Evolutionary conservation across 1,140 invertebrate genomes (phyloP).

Genomic region (Chlorops oryzae): DNA sequence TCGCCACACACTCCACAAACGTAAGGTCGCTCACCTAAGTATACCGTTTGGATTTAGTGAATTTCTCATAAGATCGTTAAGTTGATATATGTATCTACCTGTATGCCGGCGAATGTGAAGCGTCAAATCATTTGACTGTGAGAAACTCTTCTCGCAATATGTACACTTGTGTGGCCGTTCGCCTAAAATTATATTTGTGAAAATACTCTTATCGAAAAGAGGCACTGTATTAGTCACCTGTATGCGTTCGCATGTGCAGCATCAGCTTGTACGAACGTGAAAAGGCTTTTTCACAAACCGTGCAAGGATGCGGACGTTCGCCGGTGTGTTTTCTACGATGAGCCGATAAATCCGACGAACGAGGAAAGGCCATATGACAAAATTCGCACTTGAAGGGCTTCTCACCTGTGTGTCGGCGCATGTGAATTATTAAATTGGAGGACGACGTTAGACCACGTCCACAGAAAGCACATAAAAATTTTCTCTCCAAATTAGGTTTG

Average conservation of each 20-base stretch:
- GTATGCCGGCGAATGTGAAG: conserved; percentile 54
- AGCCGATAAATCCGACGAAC: conserved; percentile 40
- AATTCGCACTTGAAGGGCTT: conserved; percentile 44
- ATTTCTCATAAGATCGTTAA: no score
- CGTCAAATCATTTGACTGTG: conserved; percentile 55
- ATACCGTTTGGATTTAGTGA: no score
- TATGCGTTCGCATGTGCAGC: conserved; percentile 58
- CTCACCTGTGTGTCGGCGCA: conserved; percentile 53
- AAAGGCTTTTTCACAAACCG: conserved; percentile 50
- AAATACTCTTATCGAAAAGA: no score
- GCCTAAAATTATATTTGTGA: no score
- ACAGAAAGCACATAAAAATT: conserved; percentile 52
- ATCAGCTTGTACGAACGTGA: conserved; percentile 55
- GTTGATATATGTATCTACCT: no score
- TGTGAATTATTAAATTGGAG: conserved; percentile 56
- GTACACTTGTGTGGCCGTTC: conserved; percentile 56
- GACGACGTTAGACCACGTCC: conserved; percentile 54
- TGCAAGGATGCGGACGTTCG: conserved; percentile 55
- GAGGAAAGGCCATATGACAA: conserved; percentile 41
- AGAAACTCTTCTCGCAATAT: conserved; percentile 56
- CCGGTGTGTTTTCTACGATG: conserved; percentile 56
- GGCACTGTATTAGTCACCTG: no score
- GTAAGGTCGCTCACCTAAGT: conserved; percentile 56
- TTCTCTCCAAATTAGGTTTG: conserved; percentile 1
- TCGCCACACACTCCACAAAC: conserved; percentile 41